phyloP scores from a whole-genome alignment of 2,113 vertebrate species.

The Gadus chalcogrammus region DNA sequence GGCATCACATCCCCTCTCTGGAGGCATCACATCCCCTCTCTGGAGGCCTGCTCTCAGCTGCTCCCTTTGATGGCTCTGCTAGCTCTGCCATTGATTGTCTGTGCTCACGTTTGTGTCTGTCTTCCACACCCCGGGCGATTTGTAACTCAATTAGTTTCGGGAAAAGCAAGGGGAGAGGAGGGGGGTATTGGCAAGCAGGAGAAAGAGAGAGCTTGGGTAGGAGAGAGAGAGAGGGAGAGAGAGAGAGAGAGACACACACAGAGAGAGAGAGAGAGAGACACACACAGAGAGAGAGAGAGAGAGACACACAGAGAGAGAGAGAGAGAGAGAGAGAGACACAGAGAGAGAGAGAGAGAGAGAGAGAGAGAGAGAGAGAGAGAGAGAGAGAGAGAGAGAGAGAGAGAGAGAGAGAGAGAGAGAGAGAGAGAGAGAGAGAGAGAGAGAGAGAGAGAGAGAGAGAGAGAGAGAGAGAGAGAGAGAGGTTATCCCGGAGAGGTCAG shows the following conservation, averaged over 20 bases:
- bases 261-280: conserved; percentile 13
- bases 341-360: not conserved
- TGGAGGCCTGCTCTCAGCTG: not conserved
- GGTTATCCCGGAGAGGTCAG: conserved; percentile 40
- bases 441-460: not conserved
- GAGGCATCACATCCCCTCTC: not conserved
- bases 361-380: conserved; percentile 14
- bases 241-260: conserved; percentile 40
- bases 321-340: conserved; percentile 2
- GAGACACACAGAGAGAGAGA: conserved; percentile 29
- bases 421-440: conserved; percentile 17
- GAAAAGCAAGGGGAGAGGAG: conserved; percentile 9
- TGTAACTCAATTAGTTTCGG: conserved; percentile 54
- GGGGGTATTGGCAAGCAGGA: conserved; percentile 25
- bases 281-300: too few relatives aligned
- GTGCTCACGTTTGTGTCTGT: conserved; percentile 3
- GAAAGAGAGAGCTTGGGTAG: conserved; percentile 17
- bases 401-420: conserved; percentile 26
- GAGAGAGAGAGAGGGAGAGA: conserved; percentile 12
- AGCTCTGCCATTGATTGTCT: conserved; percentile 42
- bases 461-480: conserved; percentile 15
- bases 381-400: conserved; percentile 15
- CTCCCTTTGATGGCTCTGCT: conserved; percentile 31
- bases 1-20: too few relatives aligned
- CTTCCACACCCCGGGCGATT: conserved; percentile 44